Evolutionary conservation across 2,888 invertebrate species (phyloP).

Genomic region (Oscheius sp.): DNA sequence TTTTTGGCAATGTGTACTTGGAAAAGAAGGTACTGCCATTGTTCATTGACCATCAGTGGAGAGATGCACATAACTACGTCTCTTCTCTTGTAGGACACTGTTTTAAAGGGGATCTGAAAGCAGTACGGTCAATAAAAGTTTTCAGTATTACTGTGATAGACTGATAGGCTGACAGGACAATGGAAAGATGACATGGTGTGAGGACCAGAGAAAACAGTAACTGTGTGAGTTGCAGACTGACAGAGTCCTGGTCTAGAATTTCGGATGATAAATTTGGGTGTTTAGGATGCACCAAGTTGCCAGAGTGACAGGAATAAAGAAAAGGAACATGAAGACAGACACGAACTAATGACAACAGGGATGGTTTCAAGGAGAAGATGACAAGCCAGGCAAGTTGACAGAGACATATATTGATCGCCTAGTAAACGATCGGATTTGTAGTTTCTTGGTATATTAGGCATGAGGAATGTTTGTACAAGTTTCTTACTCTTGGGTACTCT

Average conservation of each 20-base stretch:
- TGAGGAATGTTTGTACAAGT: too few species aligned
- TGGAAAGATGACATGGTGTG: conserved; percentile 3
- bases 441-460: too few species aligned
- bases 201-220: conserved; percentile 45
- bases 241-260: conserved; percentile 46
- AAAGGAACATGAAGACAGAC: too few species aligned
- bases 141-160: not conserved
- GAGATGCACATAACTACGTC: conserved; percentile 54
- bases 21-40: conserved; percentile 50
- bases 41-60: conserved; percentile 52
- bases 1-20: conserved; percentile 48
- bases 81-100: conserved; percentile 21
- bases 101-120: conserved; percentile 50
- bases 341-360: too few species aligned
- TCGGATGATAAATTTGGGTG: not conserved
- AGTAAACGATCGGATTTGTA: too few species aligned
- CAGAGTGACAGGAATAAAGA: too few species aligned
- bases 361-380: too few species aligned
- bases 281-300: too few species aligned
- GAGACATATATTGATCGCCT: too few species aligned
- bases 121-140: not conserved
- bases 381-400: too few species aligned
- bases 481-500: too few species aligned
- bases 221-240: conserved; percentile 41
- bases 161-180: not conserved